phyloP scores from a whole-genome alignment of 2,113 vertebrate species.

The Carlito syrichta region DNA sequence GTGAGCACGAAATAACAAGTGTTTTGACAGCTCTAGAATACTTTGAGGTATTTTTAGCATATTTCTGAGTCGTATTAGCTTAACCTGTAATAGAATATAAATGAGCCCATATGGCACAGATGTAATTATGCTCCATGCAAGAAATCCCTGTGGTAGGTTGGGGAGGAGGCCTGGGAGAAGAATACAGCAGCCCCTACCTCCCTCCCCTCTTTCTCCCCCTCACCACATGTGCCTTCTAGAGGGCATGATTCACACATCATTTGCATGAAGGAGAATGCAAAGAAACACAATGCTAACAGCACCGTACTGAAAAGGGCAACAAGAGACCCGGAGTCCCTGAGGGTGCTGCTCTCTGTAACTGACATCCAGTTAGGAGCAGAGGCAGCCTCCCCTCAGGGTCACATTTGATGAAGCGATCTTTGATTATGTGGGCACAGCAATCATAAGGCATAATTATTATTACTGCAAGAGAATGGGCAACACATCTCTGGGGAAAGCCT shows the following conservation, averaged over 20 bases:
- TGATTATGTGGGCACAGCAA: slow-evolving; percentile 88
- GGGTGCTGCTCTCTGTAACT: slow-evolving; percentile 83
- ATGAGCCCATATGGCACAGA: slow-evolving; percentile 88
- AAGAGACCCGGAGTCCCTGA: slow-evolving; percentile 80
- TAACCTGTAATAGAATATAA: slow-evolving; percentile 91
- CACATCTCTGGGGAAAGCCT: slow-evolving; percentile 80
- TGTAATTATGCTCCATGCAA: slow-evolving; percentile 85
- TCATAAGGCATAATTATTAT: slow-evolving; percentile 89
- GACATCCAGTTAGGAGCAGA: slow-evolving; percentile 83
- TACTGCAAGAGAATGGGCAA: slow-evolving; percentile 84
- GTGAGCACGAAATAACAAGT: slow-evolving; percentile 81
- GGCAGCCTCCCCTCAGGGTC: slow-evolving; percentile 77
- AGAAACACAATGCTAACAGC: slow-evolving; percentile 83
- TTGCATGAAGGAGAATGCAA: slow-evolving; percentile 84
- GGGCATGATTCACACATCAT: slow-evolving; percentile 86
- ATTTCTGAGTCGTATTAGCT: slow-evolving; percentile 86
- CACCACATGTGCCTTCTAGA: slow-evolving; percentile 84
- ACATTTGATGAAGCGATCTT: slow-evolving; percentile 84
- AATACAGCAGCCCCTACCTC: slow-evolving; percentile 1
- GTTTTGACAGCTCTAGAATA: slow-evolving; percentile 83
- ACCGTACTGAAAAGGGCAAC: slow-evolving; percentile 81
- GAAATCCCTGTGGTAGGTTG: slow-evolving; percentile 86
- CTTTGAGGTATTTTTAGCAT: slow-evolving; percentile 86
- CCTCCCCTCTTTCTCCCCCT: slow-evolving; percentile 49
- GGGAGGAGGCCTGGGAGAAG: slow-evolving; percentile 55